phyloP scores from a whole-genome alignment of 2,888 invertebrate species.

The Harmothoe impar region DNA sequence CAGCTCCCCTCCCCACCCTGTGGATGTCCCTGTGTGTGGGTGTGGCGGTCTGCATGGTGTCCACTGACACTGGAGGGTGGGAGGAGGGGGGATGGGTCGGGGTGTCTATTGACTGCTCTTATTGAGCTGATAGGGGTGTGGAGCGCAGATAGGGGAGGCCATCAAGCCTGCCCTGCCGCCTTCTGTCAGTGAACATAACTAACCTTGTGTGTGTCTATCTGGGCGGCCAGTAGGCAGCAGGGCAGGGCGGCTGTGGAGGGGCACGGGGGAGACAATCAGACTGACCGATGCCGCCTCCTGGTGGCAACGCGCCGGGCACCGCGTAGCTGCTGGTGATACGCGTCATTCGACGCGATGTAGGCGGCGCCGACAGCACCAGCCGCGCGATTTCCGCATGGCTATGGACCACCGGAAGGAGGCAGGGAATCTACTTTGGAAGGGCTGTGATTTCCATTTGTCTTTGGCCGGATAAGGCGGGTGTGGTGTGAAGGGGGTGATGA shows the following conservation, averaged over 20 bases:
- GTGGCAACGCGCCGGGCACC: not conserved
- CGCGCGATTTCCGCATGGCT: slow-evolving; percentile 41
- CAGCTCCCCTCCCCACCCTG: too few species aligned
- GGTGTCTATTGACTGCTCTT: slow-evolving; percentile 15
- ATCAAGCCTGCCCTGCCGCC: not conserved
- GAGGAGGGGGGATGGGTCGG: not conserved
- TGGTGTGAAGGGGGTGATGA: not conserved
- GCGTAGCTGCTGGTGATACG: slow-evolving; percentile 18
- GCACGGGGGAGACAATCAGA: not conserved
- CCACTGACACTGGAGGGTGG: not conserved
- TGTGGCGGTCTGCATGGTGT: too few species aligned
- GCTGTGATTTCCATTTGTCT: slow-evolving; percentile 49
- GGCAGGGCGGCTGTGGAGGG: not conserved
- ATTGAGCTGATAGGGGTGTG: slow-evolving; percentile 40
- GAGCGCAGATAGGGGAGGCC: not conserved
- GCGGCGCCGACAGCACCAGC: not conserved
- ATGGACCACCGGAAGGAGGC: not conserved
- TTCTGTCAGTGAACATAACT: slow-evolving; percentile 13
- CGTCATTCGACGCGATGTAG: not conserved
- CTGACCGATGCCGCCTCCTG: slow-evolving; percentile 3
- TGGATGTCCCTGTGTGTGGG: too few species aligned
- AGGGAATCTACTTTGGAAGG: not conserved
- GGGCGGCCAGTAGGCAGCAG: not conserved
- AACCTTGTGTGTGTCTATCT: slow-evolving; percentile 19
- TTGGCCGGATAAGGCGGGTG: not conserved